Conservation (phyloP, 2,113 vertebrate species). For the Haemorhous mexicanus region DNA sequence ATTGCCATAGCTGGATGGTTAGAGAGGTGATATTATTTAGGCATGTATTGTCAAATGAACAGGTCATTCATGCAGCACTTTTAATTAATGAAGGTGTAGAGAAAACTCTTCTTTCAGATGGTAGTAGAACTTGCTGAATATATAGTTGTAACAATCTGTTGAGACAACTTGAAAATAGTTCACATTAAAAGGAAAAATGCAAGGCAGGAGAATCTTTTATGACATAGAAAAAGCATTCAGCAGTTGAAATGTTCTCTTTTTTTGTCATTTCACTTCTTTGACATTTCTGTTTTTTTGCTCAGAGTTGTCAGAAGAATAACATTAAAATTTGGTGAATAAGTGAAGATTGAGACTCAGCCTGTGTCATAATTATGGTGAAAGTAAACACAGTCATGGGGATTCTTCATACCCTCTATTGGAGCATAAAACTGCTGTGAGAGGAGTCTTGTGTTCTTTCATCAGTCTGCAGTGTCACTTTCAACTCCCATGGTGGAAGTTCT, state of each 20-base stretch:
- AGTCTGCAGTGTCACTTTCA: not conserved
- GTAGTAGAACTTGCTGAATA: not conserved
- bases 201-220: not conserved
- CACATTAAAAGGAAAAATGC: not conserved
- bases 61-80: not conserved
- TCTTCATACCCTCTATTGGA: not conserved
- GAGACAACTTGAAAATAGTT: not conserved
- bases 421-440: not conserved
- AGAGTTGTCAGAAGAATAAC: not conserved
- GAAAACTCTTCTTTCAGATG: not conserved
- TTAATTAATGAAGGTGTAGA: not conserved
- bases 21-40: not conserved
- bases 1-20: not conserved
- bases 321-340: not conserved
- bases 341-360: not conserved
- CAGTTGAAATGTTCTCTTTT: not conserved
- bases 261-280: not conserved
- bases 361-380: not conserved
- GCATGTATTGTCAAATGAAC: not conserved
- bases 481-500: not conserved
- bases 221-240: not conserved
- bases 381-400: not conserved
- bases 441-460: not conserved
- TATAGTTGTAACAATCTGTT: not conserved
- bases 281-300: not conserved